Evolutionary conservation across 2,113 vertebrate genomes (phyloP).

Genomic region (Pachyramphus minor): DNA sequence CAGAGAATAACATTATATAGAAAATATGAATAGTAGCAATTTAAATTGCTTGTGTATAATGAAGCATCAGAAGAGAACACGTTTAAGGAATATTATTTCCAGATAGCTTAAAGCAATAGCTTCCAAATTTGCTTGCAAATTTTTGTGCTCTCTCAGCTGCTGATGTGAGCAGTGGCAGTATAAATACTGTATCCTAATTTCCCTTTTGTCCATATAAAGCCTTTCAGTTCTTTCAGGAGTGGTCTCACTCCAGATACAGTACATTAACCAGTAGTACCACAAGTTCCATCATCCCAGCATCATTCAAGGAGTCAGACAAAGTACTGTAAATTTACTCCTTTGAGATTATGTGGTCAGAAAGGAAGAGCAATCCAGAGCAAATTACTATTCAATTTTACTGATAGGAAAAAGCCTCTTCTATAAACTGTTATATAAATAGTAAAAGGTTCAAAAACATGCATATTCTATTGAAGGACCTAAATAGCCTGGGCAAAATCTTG

Average conservation of each 20-base stretch:
- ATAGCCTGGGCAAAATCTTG: neutral
- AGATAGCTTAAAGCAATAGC: neutral
- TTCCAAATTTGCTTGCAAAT: neutral
- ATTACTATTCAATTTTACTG: neutral
- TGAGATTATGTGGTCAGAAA: neutral
- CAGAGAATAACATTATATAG: neutral
- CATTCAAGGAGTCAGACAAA: neutral
- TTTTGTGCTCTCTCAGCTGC: neutral
- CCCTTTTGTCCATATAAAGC: neutral
- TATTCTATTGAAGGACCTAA: neutral
- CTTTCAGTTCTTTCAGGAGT: neutral
- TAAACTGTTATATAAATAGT: neutral
- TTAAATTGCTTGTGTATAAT: neutral
- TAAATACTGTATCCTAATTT: neutral
- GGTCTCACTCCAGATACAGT: neutral
- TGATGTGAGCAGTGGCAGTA: neutral
- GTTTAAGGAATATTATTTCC: neutral
- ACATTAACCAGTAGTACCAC: neutral
- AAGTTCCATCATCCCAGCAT: neutral
- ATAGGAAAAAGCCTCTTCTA: neutral
- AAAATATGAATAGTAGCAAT: neutral
- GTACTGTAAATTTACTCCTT: neutral
- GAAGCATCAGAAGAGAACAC: neutral
- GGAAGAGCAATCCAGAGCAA: neutral
- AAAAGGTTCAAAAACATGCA: neutral